These are phyloP conservation scores for Buceros bicornis DNA, from an alignment of 2,797 vertebrate genomes.

Conservation along the genomic window DNA sequence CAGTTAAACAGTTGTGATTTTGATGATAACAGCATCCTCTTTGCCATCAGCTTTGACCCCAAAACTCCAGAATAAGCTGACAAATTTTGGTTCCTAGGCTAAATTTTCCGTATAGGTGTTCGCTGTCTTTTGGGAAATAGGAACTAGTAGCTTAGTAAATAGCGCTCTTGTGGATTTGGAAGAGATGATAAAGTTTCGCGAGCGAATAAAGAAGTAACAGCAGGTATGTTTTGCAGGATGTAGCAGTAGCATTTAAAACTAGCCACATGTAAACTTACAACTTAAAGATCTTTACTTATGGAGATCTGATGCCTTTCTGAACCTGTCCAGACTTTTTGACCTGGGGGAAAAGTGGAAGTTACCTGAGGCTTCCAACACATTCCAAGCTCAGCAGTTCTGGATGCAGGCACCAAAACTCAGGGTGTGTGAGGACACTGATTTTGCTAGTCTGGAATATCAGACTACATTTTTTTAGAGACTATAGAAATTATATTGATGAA, in stretches of 20 bases:
- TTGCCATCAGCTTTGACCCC: background rate
- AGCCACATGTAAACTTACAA: background rate
- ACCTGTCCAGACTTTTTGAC: background rate
- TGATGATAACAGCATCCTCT: background rate
- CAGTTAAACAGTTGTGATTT: background rate
- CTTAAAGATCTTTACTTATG: background rate
- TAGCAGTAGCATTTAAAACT: background rate
- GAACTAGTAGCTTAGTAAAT: background rate
- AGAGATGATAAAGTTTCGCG: conserved; percentile 23
- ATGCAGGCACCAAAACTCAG: background rate
- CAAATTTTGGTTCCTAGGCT: background rate
- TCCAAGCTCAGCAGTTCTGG: background rate
- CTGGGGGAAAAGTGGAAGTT: background rate
- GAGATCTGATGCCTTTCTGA: background rate
- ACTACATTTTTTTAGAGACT: background rate
- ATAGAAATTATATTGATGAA: background rate
- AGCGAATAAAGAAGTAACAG: conserved; percentile 16
- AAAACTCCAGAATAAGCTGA: background rate
- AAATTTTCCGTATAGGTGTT: background rate
- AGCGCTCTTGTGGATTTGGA: background rate
- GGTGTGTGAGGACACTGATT: background rate
- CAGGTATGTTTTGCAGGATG: background rate
- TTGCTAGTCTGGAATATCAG: background rate
- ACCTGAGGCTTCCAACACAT: background rate
- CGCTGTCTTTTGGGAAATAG: background rate